Percentiles rank a stretch among this genome's conserved stretches.
These are phyloP conservation scores for Dasypus novemcinctus DNA, from an alignment of 2,113 vertebrate genomes.

Conservation along the genomic window DNA sequence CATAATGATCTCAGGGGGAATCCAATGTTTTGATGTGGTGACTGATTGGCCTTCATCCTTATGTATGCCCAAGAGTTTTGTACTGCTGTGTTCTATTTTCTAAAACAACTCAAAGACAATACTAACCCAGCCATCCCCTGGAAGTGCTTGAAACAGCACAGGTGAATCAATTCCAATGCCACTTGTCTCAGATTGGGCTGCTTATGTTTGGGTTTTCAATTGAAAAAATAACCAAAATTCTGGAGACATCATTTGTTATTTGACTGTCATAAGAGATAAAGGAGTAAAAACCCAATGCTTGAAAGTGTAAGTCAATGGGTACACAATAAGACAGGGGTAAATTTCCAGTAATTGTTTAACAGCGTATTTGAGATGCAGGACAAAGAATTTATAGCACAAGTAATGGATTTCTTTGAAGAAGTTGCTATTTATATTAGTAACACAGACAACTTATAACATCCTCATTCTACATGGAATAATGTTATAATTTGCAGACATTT, in stretches of 20 bases:
- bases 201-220: conserved; percentile 48
- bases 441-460: fast-evolving
- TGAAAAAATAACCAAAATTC: fast-evolving
- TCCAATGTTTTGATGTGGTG: neutral
- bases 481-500: neutral
- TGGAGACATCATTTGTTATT: neutral
- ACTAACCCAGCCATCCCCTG: neutral
- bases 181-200: neutral
- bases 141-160: neutral
- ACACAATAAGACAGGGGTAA: fast-evolving
- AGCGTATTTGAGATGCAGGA: conserved; percentile 46
- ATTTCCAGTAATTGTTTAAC: neutral
- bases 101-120: neutral
- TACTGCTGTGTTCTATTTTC: conserved; percentile 31
- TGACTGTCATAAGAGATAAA: neutral
- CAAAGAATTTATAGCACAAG: neutral
- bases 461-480: neutral
- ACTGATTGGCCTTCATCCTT: conserved; percentile 43
- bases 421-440: neutral
- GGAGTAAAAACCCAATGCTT: neutral
- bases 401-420: conserved; percentile 19
- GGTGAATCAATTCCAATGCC: fast-evolving
- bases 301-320: neutral
- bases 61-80: conserved; percentile 64
- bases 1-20: neutral